Conservation (phyloP, 2,113 vertebrate genomes). For the Plectropomus leopardus region DNA sequence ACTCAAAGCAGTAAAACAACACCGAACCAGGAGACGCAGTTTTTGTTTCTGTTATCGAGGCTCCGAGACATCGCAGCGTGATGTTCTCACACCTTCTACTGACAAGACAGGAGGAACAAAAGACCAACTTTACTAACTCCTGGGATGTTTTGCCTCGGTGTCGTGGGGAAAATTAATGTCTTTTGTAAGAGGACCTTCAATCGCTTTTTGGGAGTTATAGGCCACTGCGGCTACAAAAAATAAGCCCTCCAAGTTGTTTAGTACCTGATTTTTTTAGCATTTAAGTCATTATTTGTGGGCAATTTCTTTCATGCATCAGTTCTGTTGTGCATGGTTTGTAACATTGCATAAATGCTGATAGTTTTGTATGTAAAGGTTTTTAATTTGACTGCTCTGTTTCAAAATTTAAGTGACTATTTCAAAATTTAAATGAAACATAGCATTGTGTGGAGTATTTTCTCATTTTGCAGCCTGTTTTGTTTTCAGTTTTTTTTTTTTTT, state of each 20-base stretch:
- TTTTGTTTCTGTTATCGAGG: conserved; percentile 3
- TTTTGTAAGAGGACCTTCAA: conserved; percentile 28
- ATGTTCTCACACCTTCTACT: background rate
- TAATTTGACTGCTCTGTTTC: background rate
- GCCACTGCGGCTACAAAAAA: background rate
- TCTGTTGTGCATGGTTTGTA: background rate
- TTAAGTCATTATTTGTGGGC: background rate
- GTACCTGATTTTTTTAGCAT: background rate
- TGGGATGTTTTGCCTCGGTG: conserved; percentile 5
- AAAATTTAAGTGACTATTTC: background rate
- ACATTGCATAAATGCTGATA: background rate
- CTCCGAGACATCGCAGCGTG: background rate
- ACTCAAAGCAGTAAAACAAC: conserved; percentile 36
- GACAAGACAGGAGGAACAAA: conserved; percentile 11
- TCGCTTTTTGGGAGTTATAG: background rate
- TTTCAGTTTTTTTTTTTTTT: conserved; percentile 19
- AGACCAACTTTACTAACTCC: conserved; percentile 6
- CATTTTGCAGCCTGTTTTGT: background rate
- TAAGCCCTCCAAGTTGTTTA: background rate
- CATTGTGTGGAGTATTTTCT: conserved; percentile 1
- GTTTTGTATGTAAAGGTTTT: background rate
- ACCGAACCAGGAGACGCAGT: conserved; percentile 10
- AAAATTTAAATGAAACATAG: no score
- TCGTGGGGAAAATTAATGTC: background rate
- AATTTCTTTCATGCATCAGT: background rate